Evolutionary conservation across 1,140 invertebrate species (phyloP), one percentile per base, ranked within the genome.

Genomic region (Spodoptera litura): DNA sequence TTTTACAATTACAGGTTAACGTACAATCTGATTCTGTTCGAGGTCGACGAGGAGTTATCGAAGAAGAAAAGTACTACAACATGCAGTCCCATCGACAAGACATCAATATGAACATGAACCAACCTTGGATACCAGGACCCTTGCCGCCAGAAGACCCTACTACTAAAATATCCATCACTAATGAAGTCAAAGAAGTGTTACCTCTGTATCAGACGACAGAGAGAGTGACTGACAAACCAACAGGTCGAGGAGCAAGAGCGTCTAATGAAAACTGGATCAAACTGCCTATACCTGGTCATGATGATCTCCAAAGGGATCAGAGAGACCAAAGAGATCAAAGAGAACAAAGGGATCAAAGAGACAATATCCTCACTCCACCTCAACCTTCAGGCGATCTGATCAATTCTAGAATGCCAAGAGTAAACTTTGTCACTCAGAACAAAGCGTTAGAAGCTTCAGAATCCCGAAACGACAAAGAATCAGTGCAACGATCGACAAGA

Each of bases 191-290:
- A 61, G 88, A 93, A 78, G 81, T 83, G 5, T 49, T 87, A 8
- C 81, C 87, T 6, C 55, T 89, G n/a, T 90, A 87, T 49, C 93
- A 93, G 71, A 95, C 92, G 15, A 94, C 94, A 13, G 94, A 95
- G 84, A 88, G 78, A 78, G 85, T 91, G 4, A 93, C 92, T 0
- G 94, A 95, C 52, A 95, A 91, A 78, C 94, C 91, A 12, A 95
- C 90, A 10, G 93, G 94, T 0, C 81, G 94, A 73, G 94, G 93
- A 35, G 93, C 93, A 0, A 91, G 94, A 83, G 93, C 93, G 3
- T 94, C 93, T 15, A 94, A 95, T 31, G 94, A 95, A 73, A 95
- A 95, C 80, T 95, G 94, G 94, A 89, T 95, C 25, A 95, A 95
- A 87, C 80, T 95, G 0, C 94, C 94, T 11, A 92, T 87, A 59